Conservation (phyloP, 2,113 vertebrate genomes). For the Glaucomys volans region DNA sequence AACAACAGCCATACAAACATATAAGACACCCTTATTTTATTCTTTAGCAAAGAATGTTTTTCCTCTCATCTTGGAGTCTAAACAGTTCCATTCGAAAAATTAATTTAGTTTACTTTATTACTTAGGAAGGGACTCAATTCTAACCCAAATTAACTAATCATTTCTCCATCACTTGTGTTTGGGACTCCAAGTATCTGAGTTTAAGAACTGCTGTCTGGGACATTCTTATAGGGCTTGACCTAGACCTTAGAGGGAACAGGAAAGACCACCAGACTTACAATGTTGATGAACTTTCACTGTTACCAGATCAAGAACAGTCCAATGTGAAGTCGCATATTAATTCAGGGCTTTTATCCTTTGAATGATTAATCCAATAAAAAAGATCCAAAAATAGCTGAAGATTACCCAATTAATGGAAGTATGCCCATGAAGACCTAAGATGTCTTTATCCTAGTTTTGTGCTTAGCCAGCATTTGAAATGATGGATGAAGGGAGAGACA, state of each 20-base stretch:
- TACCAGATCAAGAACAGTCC: not conserved
- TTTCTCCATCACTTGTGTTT: constrained; percentile 79
- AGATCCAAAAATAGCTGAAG: not conserved
- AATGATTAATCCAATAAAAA: constrained; percentile 30
- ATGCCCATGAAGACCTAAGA: not conserved
- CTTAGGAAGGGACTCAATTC: constrained; percentile 67
- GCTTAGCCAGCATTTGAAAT: not conserved
- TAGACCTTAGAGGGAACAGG: constrained; percentile 38
- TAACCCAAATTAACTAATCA: constrained; percentile 71
- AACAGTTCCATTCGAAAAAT: constrained; percentile 49
- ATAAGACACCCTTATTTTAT: not conserved
- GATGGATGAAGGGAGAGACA: not conserved
- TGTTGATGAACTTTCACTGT: constrained; percentile 63
- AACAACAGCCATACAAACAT: not conserved
- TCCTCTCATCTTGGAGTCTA: not conserved
- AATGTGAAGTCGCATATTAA: constrained; percentile 14
- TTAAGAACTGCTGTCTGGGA: constrained; percentile 43
- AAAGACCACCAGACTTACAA: constrained; percentile 68
- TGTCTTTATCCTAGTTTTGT: not conserved
- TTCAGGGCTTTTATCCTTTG: constrained; percentile 15
- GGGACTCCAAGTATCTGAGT: constrained; percentile 42
- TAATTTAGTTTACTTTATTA: constrained; percentile 82
- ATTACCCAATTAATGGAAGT: not conserved
- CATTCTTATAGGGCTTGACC: constrained; percentile 52
- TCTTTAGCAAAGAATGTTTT: not conserved